Evolutionary conservation across 2,113 vertebrate species (phyloP).

Genomic region (Ictalurus furcatus): DNA sequence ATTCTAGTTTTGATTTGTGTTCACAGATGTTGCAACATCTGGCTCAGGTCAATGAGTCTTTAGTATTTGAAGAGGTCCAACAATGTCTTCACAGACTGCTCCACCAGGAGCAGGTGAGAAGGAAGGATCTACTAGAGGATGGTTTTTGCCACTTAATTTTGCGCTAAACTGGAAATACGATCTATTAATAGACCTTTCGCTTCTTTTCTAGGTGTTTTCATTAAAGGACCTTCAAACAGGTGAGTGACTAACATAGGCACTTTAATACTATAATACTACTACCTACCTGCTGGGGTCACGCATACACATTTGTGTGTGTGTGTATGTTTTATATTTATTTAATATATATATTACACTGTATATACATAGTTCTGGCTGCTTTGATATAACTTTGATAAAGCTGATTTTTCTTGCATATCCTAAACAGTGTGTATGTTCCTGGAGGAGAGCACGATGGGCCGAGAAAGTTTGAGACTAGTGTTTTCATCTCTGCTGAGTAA

Average conservation of each 20-base stretch:
- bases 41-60: conserved; percentile 57
- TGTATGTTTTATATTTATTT: no score
- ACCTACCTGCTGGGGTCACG: background rate
- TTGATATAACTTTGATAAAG: background rate
- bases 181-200: background rate
- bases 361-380: background rate
- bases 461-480: conserved; percentile 68
- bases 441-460: conserved; percentile 78
- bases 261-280: background rate
- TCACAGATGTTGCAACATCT: conserved; percentile 72
- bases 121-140: background rate
- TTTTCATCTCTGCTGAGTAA: conserved; percentile 63
- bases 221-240: conserved; percentile 71
- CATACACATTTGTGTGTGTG: background rate
- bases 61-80: conserved; percentile 67
- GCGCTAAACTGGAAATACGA: background rate
- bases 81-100: conserved; percentile 58
- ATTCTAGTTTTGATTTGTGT: conserved; percentile 2
- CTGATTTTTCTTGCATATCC: background rate
- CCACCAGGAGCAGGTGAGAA: conserved; percentile 61
- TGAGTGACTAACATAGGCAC: conserved; percentile 46
- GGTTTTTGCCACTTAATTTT: background rate
- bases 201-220: conserved; percentile 64
- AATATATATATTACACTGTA: background rate
- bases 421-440: conserved; percentile 80